Evolutionary conservation across 2,113 vertebrate genomes (phyloP).

Genomic region (Lepus europaeus): DNA sequence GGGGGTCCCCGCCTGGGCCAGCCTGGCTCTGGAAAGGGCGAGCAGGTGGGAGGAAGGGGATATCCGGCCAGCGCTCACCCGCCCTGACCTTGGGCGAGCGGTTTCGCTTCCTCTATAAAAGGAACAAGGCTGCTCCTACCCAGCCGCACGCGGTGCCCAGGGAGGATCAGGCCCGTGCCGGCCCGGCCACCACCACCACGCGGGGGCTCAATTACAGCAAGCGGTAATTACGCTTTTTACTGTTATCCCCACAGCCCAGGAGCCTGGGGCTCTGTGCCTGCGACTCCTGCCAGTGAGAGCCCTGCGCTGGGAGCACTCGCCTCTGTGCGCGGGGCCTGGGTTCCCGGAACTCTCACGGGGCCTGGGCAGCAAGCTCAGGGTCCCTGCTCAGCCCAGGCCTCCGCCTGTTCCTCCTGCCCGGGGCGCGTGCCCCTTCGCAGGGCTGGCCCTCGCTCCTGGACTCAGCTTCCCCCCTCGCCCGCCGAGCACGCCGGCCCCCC

Average conservation of each 20-base stretch:
- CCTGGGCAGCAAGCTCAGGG: background rate
- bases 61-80: constrained; percentile 56
- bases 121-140: background rate
- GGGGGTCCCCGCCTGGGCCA: background rate
- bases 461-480: background rate
- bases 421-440: background rate
- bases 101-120: constrained; percentile 80
- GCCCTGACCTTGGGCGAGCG: constrained; percentile 59
- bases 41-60: constrained; percentile 70
- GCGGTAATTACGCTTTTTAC: constrained; percentile 75
- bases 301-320: background rate
- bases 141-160: background rate
- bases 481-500: background rate
- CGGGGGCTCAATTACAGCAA: constrained; percentile 40
- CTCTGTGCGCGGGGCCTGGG: background rate
- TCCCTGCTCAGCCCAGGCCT: background rate
- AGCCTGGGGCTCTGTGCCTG: constrained; percentile 59
- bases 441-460: background rate
- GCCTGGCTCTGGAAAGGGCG: background rate
- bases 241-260: constrained; percentile 22
- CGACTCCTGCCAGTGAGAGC: constrained; percentile 23
- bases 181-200: background rate
- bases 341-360: background rate
- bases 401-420: background rate
- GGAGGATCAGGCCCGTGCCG: background rate